Base-by-base conservation (phyloP, 2,888 invertebrate genomes). In the Torymus tubicola region DNA sequence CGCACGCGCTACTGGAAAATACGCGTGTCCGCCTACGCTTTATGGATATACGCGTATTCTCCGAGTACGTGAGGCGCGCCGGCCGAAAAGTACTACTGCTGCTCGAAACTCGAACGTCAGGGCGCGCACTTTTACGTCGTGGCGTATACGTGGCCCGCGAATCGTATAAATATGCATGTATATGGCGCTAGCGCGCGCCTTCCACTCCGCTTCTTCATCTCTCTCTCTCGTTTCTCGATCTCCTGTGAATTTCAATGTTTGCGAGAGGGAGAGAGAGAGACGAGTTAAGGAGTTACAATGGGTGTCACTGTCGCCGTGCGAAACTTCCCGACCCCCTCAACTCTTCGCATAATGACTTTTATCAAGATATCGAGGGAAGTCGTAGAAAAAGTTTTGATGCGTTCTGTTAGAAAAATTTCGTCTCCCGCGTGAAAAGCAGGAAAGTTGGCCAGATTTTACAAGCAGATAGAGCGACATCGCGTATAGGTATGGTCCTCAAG, bases 251-350 rank as follows among this genome's bases (percentile, higher is more conserved):
- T 64, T 64, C 42, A 42, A 64, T 64, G n/a, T 31, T 61, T 8
- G 18, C 50, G 18, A 42, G 31, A 8, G 31, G 8, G 42, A 42
- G 42, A 42, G 31, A 8, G 31, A 31, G 42, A 42, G 42, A 42
- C 42, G 42, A 52, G 65, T 65, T 65, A 52, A 16, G 65, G 65
- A 50, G 16, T 65, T 65, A 65, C 65, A 65, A 65, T 65, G 52
- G 14, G 64, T n/a, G 42, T 42, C 42, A 42, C 8, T 52, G 65
- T 16, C 42, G 64, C 31, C 31, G 63, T 0, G 18, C 52, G 18
- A 14, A 65, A 65, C 52, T 65, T 52, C 31, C 18, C 16, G n/a
- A n/a, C 24, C 52, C 52, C 42, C 8, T 1, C 42, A 8, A 42
- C 8, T 42, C 5, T 8, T 42, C 42, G 42, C 18, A 52, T 65